A percentile compares a stretch with the other conserved stretches of the same genome.
phyloP scores from a whole-genome alignment of 2,113 vertebrate species.

The Myrmophylax atrothorax region DNA sequence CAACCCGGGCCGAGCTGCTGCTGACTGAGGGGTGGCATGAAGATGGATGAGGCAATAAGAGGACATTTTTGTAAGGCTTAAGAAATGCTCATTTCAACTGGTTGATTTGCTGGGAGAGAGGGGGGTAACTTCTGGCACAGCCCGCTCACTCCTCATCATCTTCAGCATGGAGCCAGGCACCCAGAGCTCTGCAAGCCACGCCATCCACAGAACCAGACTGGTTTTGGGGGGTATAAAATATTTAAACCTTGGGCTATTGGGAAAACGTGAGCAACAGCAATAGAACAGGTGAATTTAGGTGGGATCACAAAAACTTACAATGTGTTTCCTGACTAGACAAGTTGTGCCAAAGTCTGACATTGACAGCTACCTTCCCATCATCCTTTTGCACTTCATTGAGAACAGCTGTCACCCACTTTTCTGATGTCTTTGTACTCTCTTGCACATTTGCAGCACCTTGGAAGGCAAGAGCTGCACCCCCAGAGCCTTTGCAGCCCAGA shows the following conservation, averaged over 20 bases:
- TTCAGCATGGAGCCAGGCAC: background rate
- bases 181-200: background rate
- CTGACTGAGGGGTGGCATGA: background rate
- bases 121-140: background rate
- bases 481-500: constrained; percentile 5
- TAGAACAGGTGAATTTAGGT: constrained; percentile 8
- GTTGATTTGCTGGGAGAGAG: background rate
- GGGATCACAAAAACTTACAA: background rate
- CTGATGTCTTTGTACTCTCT: background rate
- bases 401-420: background rate
- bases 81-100: background rate
- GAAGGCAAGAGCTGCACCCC: background rate
- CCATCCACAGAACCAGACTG: background rate
- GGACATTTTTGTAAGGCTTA: background rate
- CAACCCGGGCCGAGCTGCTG: rapidly evolving
- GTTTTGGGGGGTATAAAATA: background rate
- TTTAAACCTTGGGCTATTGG: background rate
- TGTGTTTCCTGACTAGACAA: background rate
- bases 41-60: background rate
- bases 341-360: background rate
- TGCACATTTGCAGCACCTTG: background rate
- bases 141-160: background rate
- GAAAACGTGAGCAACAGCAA: background rate
- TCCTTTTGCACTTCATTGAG: background rate
- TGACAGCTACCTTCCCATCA: background rate